phyloP scores from a whole-genome alignment of 2,888 invertebrate species.

The Drosophila lacicola region DNA sequence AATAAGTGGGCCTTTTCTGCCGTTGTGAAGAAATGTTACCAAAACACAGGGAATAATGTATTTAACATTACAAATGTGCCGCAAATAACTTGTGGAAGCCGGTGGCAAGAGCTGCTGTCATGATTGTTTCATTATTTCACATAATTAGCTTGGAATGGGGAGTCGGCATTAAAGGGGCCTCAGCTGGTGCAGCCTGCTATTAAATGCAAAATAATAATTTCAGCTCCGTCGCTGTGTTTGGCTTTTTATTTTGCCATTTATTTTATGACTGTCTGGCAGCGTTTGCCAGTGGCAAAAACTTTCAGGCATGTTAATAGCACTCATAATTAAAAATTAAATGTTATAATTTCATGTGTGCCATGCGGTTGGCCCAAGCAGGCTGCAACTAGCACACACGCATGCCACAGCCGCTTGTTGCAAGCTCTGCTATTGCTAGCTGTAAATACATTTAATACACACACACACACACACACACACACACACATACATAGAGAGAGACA shows the following conservation, averaged over 20 bases:
- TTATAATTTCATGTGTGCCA: conserved; percentile 70
- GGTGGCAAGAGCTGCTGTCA: conserved; percentile 9
- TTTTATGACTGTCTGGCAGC: conserved; percentile 55
- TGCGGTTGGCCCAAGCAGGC: conserved; percentile 51
- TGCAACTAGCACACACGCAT: conserved; percentile 21
- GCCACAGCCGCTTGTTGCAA: conserved; percentile 22
- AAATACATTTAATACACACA: conserved; percentile 33
- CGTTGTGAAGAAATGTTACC: conserved; percentile 1
- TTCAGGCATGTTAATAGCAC: conserved; percentile 72
- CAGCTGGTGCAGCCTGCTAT: conserved; percentile 41
- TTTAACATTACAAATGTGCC: conserved; percentile 20
- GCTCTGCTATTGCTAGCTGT: conserved; percentile 8
- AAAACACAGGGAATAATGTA: conserved; percentile 12
- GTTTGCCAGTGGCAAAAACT: conserved; percentile 61
- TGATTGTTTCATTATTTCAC: conserved; percentile 59
- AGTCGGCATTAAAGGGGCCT: conserved; percentile 40
- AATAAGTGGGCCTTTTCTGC: background rate
- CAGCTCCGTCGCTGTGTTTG: conserved; percentile 16
- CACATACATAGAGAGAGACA: background rate
- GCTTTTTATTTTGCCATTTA: conserved; percentile 49
- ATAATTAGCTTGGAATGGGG: conserved; percentile 64
- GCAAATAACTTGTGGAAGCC: conserved; percentile 5
- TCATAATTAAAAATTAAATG: conserved; percentile 79
- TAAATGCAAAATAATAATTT: conserved; percentile 72
- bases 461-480: background rate